Conservation (phyloP, 2,888 invertebrate genomes). For the Zootermopsis nevadensis region DNA sequence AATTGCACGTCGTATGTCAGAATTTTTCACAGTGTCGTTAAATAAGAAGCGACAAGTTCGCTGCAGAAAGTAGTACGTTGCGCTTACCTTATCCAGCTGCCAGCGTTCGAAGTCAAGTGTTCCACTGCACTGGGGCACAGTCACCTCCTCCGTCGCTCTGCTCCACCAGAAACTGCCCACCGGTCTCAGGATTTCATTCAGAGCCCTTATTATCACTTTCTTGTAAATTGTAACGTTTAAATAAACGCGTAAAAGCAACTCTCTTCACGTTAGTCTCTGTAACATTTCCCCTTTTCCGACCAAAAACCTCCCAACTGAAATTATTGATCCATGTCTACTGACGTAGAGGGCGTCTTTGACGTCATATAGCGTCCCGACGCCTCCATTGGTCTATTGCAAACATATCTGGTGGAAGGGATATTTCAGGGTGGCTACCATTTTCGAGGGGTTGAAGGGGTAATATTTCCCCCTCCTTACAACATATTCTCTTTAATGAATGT, state of each 20-base stretch:
- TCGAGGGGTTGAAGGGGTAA: constrained; percentile 14
- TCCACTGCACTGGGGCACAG: too few species aligned
- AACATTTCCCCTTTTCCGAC: neutral
- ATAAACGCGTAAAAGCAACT: neutral
- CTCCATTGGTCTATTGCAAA: neutral
- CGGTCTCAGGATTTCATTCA: too few species aligned
- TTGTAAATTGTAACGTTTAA: too few species aligned
- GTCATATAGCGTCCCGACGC: constrained; percentile 33
- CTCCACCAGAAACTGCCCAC: too few species aligned
- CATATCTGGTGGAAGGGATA: neutral
- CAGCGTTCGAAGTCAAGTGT: too few species aligned
- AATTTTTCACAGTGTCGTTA: too few species aligned
- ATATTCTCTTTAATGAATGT: neutral
- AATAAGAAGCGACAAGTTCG: too few species aligned
- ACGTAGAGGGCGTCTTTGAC: constrained; percentile 43
- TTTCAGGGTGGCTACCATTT: neutral
- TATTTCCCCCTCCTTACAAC: neutral
- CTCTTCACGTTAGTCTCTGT: neutral
- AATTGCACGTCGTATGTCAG: neutral
- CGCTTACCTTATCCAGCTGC: too few species aligned
- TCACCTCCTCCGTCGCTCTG: too few species aligned
- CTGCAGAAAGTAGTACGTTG: too few species aligned
- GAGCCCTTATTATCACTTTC: too few species aligned
- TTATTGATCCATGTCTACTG: constrained; percentile 38
- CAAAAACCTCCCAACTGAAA: neutral